phyloP scores from a whole-genome alignment of 2,888 invertebrate species.

The Notocelia uddmanniana region DNA sequence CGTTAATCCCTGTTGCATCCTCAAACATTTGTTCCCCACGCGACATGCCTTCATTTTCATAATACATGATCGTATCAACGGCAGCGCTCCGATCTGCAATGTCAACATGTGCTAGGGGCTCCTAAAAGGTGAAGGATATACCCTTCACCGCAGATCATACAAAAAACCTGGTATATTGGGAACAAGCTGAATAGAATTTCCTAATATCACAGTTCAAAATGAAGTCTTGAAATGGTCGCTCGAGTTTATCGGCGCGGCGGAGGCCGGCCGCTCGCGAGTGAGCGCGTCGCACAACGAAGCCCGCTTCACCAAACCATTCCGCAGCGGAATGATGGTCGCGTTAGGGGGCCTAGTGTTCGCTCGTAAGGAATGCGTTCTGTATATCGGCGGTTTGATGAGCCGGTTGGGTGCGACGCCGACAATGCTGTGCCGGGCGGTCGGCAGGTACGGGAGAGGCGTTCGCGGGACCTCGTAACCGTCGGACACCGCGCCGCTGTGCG shows the following conservation, averaged over 20 bases:
- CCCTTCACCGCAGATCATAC: not conserved
- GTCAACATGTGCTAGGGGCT: no score
- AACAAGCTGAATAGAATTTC: constrained; percentile 47
- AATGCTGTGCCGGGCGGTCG: constrained; percentile 75
- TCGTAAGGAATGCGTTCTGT: constrained; percentile 71
- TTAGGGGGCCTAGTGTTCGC: constrained; percentile 69
- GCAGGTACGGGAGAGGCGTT: constrained; percentile 63
- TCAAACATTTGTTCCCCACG: no score
- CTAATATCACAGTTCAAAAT: constrained; percentile 82
- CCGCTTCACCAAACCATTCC: constrained; percentile 72
- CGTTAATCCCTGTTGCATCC: not conserved
- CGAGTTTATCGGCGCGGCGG: constrained; percentile 55
- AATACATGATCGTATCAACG: no score
- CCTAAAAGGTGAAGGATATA: no score
- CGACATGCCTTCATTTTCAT: no score
- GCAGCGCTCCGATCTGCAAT: no score
- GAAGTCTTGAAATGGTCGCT: constrained; percentile 77
- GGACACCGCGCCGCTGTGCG: constrained; percentile 60
- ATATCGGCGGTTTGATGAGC: constrained; percentile 68
- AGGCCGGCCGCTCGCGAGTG: constrained; percentile 52
- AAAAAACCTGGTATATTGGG: not conserved
- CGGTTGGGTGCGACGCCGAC: constrained; percentile 75
- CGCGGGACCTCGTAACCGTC: constrained; percentile 89
- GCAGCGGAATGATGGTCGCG: constrained; percentile 77
- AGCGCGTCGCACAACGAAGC: constrained; percentile 72